Evolutionary conservation across 1,140 invertebrate genomes (phyloP), one percentile per base, ranked within the genome.

Genomic region (Homarus americanus): DNA sequence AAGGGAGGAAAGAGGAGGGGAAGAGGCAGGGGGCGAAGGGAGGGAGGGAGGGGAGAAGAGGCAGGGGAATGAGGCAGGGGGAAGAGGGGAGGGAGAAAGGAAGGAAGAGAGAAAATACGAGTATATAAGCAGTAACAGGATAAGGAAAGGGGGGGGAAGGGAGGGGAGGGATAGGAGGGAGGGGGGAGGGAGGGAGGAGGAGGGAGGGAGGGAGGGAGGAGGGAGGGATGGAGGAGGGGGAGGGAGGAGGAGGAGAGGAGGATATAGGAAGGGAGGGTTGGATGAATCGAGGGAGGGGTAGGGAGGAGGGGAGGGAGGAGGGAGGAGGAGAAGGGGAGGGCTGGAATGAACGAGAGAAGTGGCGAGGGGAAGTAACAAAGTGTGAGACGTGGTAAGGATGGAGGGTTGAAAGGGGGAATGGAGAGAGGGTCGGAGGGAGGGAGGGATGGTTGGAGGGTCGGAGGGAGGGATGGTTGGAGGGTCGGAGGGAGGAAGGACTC

Each of bases 261-360:
- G 69, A 17, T 0, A 24, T 72, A 72, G 28, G 72, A 28, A 28
- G 28, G 72, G n/a, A 24, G n/a, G 28, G 28, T 0, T 24, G 40
- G 15, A 4, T 1, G 73, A 34, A 34, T 9, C 28, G 2, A 34
- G 28, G 15, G 34, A 28, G 28, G 73, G 17, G 72, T 7, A 32
- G 79, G 41, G 44, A 40, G 38, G 41, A 53, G 66, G 44, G 58
- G 44, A 53, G 58, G 38, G 58, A 53, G 58, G 80, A 53, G 58
- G 38, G 80, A 66, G 58, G n/a, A 34, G 38, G 80, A 83, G 80
- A 53, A 28, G 53, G 79, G 41, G 79, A 58, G 79, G n/a, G 79
- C 53, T 53, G 69, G 44, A 63, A 58, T 36, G 82, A 63, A 58
- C 34, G 79, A 58, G 41, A 58, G 41, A 80, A 38, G 41, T 17